Evolutionary conservation across 1,140 invertebrate genomes (phyloP).

Genomic region (Campoletis sonorensis): DNA sequence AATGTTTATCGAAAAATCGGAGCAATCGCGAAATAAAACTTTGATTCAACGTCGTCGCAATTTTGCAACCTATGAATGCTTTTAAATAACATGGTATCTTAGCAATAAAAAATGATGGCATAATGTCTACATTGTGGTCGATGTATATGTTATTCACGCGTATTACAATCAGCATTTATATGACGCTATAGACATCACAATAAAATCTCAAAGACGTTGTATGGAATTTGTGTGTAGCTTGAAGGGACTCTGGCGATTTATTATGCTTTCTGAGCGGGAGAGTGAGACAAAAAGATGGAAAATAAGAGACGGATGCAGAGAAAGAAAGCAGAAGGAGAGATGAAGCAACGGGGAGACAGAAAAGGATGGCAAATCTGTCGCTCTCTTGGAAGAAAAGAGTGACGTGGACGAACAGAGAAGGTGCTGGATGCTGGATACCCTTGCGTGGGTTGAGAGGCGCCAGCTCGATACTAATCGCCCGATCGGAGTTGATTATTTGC

Average conservation of each 20-base stretch:
- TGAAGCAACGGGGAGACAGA: neutral
- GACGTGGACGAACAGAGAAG: slow-evolving; percentile 7
- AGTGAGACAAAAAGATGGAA: neutral
- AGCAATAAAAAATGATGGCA: neutral
- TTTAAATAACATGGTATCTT: neutral
- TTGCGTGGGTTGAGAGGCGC: slow-evolving; percentile 36
- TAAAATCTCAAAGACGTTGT: slow-evolving; percentile 18
- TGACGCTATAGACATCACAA: slow-evolving; percentile 19
- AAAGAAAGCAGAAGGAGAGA: neutral
- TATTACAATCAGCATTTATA: slow-evolving; percentile 27
- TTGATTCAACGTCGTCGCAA: neutral
- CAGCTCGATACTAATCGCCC: slow-evolving; percentile 38
- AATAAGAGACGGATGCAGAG: neutral
- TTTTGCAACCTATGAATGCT: neutral
- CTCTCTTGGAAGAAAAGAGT: neutral
- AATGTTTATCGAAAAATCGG: too few species aligned
- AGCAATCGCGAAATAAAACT: neutral
- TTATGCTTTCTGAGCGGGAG: slow-evolving; percentile 12
- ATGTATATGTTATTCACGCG: slow-evolving; percentile 4
- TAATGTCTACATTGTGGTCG: slow-evolving; percentile 24
- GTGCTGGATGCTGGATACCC: slow-evolving; percentile 9
- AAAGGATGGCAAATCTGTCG: neutral
- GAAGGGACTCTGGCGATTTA: slow-evolving; percentile 25
- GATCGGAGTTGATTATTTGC: slow-evolving; percentile 28
- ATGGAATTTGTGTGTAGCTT: slow-evolving; percentile 15